Evolutionary conservation across 2,113 vertebrate species (phyloP).

Genomic region (rat (Rattus norvegicus)): DNA sequence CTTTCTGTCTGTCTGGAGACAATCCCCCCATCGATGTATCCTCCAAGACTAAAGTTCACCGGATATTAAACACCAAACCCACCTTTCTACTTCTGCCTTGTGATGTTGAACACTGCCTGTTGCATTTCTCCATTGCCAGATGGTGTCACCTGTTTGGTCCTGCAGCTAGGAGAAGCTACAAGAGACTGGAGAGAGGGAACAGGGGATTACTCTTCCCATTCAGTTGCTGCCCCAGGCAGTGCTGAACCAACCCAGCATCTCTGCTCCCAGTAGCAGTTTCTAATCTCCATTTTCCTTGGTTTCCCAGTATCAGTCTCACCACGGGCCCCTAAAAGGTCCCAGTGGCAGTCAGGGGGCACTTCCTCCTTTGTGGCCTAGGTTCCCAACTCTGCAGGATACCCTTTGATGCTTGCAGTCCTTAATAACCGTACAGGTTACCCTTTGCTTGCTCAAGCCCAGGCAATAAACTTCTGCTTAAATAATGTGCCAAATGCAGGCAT

Average conservation of each 20-base stretch:
- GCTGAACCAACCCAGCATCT: accelerated
- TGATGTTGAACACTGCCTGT: neutral
- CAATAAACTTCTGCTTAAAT: neutral
- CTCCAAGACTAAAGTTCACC: neutral
- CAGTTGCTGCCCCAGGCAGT: neutral
- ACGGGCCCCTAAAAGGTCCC: neutral
- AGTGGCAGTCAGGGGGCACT: neutral
- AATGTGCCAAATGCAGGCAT: neutral
- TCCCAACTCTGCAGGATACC: neutral
- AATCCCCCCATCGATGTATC: neutral
- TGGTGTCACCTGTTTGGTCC: neutral
- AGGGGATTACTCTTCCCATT: neutral
- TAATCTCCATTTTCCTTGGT: neutral
- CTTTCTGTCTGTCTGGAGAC: neutral
- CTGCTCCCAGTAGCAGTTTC: neutral
- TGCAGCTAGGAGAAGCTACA: neutral
- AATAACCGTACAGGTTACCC: neutral
- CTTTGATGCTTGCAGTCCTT: neutral
- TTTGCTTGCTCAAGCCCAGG: neutral
- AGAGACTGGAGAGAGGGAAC: neutral
- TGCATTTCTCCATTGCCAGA: neutral
- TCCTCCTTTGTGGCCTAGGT: neutral
- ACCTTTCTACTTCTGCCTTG: neutral
- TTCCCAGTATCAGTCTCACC: neutral
- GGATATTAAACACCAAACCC: neutral